Evolutionary conservation across 2,888 invertebrate genomes (phyloP).

Genomic region (Heliconius ismenius): DNA sequence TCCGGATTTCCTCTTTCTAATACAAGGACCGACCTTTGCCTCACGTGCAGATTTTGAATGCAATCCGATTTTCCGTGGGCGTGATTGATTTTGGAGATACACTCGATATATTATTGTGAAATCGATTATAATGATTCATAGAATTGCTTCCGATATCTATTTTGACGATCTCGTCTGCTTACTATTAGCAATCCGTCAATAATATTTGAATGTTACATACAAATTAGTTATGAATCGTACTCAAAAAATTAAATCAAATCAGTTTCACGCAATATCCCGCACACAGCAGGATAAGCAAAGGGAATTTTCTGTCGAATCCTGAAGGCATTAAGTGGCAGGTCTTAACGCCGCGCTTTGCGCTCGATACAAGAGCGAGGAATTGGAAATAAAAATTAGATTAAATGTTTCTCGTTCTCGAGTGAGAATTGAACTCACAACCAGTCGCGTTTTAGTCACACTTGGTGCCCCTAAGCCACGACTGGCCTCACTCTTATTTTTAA

Average conservation of each 20-base stretch:
- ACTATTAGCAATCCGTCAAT: constrained; percentile 30
- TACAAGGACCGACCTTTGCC: constrained; percentile 74
- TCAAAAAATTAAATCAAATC: too few species aligned
- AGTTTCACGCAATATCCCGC: too few species aligned
- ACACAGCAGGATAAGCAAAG: too few species aligned
- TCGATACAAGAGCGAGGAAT: too few species aligned
- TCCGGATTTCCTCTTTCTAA: constrained; percentile 81
- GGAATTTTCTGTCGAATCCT: too few species aligned
- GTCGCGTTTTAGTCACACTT: too few species aligned
- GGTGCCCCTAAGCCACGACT: too few species aligned
- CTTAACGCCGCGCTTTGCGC: too few species aligned
- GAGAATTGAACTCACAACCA: too few species aligned
- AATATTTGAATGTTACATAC: constrained; percentile 16
- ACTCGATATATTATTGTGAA: constrained; percentile 60
- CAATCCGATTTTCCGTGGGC: constrained; percentile 76
- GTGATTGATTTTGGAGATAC: constrained; percentile 80
- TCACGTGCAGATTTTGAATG: constrained; percentile 80
- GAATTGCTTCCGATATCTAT: constrained; percentile 55
- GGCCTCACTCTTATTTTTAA: neutral
- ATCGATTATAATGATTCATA: constrained; percentile 59
- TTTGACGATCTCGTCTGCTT: constrained; percentile 41
- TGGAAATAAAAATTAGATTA: too few species aligned
- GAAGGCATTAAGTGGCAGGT: too few species aligned
- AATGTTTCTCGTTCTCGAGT: too few species aligned
- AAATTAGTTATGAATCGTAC: neutral